Conservation (phyloP, 2,113 vertebrate genomes). For the Chiloscyllium plagiosum region DNA sequence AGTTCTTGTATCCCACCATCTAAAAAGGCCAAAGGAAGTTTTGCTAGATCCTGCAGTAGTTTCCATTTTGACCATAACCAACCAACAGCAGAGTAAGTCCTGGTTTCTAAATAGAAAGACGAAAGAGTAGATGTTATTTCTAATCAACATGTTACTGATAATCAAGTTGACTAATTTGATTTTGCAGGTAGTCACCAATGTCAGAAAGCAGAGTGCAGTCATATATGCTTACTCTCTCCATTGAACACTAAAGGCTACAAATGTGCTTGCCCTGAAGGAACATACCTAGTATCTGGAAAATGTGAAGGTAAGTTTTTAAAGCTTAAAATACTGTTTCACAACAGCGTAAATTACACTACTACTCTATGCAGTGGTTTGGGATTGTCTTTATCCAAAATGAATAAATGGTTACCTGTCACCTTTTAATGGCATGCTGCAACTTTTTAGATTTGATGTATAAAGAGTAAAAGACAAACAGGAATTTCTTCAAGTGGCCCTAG, state of each 20-base stretch:
- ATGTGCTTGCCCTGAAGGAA: slow-evolving; percentile 68
- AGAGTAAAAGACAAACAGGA: too few relatives aligned
- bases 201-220: slow-evolving; percentile 56
- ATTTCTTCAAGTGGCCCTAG: too few relatives aligned
- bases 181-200: slow-evolving; percentile 52
- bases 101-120: too few relatives aligned
- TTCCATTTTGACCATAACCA: slow-evolving; percentile 58
- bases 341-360: too few relatives aligned
- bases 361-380: too few relatives aligned
- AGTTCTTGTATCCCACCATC: slow-evolving; percentile 51
- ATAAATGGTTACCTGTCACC: too few relatives aligned
- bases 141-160: too few relatives aligned
- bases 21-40: slow-evolving; percentile 47
- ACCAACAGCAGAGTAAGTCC: slow-evolving; percentile 69
- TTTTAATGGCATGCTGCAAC: too few relatives aligned
- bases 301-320: slow-evolving; percentile 64
- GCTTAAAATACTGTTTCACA: too few relatives aligned
- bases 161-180: not conserved
- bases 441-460: too few relatives aligned
- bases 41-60: slow-evolving; percentile 50
- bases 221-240: slow-evolving; percentile 72
- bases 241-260: slow-evolving; percentile 60
- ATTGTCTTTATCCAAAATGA: too few relatives aligned
- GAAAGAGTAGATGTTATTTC: too few relatives aligned
- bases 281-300: slow-evolving; percentile 62